Conservation (phyloP, 2,797 vertebrate genomes). For the Pelobates cultripes region DNA sequence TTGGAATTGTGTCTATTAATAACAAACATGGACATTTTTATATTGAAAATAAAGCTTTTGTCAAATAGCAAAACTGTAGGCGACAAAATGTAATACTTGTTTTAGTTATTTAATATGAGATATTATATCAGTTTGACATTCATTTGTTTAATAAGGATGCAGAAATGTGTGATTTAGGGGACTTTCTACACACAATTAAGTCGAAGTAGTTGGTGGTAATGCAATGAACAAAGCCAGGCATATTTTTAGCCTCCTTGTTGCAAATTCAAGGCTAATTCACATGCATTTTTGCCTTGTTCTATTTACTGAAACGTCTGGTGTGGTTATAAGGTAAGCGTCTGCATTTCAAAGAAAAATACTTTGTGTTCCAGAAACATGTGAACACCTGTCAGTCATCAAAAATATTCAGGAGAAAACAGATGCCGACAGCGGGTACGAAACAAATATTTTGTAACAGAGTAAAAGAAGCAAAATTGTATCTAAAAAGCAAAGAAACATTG, state of each 20-base stretch:
- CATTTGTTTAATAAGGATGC: constrained; percentile 75
- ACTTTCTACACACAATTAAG: constrained; percentile 74
- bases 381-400: too few species aligned
- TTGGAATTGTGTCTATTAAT: constrained; percentile 56
- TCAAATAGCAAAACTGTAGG: constrained; percentile 71
- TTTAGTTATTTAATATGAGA: constrained; percentile 76
- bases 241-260: constrained; percentile 37
- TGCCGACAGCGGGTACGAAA: too few species aligned
- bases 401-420: too few species aligned
- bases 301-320: background rate
- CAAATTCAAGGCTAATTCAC: constrained; percentile 26
- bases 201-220: constrained; percentile 62
- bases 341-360: too few species aligned
- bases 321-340: background rate
- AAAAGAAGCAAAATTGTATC: too few species aligned
- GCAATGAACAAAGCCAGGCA: constrained; percentile 61
- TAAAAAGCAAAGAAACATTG: too few species aligned
- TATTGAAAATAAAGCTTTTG: constrained; percentile 70
- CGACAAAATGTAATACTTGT: constrained; percentile 73
- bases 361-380: too few species aligned
- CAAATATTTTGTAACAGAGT: too few species aligned
- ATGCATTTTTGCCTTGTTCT: background rate
- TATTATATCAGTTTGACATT: constrained; percentile 71
- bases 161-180: constrained; percentile 64
- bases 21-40: constrained; percentile 65